A percentile compares a stretch with the other conserved stretches of the same genome.
These are phyloP conservation scores for Heliconius hortense DNA, from an alignment of 2,888 invertebrate genomes.

Conservation along the genomic window DNA sequence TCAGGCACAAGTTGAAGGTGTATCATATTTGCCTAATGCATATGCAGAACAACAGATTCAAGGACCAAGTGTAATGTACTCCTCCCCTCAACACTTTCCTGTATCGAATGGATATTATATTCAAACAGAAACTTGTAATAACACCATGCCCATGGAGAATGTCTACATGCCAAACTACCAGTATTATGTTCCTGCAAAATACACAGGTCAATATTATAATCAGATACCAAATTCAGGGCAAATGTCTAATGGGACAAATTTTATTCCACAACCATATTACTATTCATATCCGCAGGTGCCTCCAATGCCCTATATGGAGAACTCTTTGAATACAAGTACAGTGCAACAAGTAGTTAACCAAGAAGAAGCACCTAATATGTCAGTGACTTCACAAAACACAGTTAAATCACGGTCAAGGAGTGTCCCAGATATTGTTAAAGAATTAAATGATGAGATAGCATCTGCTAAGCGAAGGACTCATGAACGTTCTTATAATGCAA, in stretches of 20 bases:
- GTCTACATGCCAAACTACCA: constrained; percentile 70
- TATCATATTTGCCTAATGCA: constrained; percentile 67
- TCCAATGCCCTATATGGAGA: constrained; percentile 56
- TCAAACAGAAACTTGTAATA: constrained; percentile 58
- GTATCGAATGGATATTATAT: constrained; percentile 67
- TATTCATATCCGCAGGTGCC: constrained; percentile 64
- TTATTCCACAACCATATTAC: constrained; percentile 70
- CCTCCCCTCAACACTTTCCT: constrained; percentile 66
- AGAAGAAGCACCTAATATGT: constrained; percentile 43
- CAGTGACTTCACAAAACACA: constrained; percentile 51
- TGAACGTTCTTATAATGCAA: constrained; percentile 77
- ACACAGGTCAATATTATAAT: constrained; percentile 57
- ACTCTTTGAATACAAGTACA: constrained; percentile 44
- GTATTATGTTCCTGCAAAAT: constrained; percentile 66
- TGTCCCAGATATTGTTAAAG: constrained; percentile 89
- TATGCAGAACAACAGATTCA: constrained; percentile 66
- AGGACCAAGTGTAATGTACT: constrained; percentile 61
- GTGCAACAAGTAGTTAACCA: constrained; percentile 45
- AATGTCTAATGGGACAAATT: constrained; percentile 57
- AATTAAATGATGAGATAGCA: constrained; percentile 85
- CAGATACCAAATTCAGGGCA: constrained; percentile 57
- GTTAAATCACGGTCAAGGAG: constrained; percentile 81
- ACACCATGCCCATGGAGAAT: constrained; percentile 55
- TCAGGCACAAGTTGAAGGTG: constrained; percentile 66
- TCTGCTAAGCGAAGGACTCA: constrained; percentile 73